These are phyloP conservation scores for Holacanthus passer DNA, from an alignment of 2,113 vertebrate genomes.

Conservation along the genomic window DNA sequence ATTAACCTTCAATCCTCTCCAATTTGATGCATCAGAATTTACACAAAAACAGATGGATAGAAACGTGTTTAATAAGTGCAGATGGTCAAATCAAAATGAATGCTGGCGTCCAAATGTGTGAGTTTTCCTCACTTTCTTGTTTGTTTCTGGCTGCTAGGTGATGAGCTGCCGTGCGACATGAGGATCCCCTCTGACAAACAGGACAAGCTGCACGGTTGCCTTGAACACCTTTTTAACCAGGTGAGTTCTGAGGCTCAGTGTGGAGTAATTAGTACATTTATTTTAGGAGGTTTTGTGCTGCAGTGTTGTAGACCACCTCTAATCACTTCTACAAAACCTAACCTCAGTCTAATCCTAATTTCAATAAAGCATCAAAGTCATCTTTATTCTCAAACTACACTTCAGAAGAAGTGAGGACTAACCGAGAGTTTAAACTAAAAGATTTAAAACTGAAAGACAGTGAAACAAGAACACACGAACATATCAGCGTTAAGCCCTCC, in stretches of 20 bases:
- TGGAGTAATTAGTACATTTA: background rate
- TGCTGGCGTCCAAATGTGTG: conserved; percentile 12
- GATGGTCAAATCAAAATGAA: conserved; percentile 12
- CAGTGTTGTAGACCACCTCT: background rate
- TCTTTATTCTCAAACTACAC: conserved; percentile 14
- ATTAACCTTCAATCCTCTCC: background rate
- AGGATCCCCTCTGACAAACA: conserved; percentile 97
- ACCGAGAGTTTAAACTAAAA: conserved; percentile 9
- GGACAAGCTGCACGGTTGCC: conserved; percentile 97
- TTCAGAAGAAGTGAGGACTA: background rate
- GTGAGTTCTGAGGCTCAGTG: conserved; percentile 70
- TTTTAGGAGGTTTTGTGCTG: background rate
- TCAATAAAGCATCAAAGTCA: background rate
- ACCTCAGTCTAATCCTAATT: background rate
- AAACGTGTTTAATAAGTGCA: conserved; percentile 17
- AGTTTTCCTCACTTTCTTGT: background rate
- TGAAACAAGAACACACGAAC: conserved; percentile 30
- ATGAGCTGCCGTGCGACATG: conserved; percentile 97
- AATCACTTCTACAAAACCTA: background rate
- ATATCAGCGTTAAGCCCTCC: background rate
- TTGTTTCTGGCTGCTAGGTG: conserved; percentile 83
- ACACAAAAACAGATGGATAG: conserved; percentile 19
- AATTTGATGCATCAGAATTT: conserved; percentile 17
- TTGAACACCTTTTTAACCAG: conserved; percentile 99
- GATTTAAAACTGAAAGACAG: conserved; percentile 7